A percentile compares a stretch with the other conserved stretches of the same genome.
phyloP scores from a whole-genome alignment of 1,140 invertebrate species.

The Nylanderia fulva region DNA sequence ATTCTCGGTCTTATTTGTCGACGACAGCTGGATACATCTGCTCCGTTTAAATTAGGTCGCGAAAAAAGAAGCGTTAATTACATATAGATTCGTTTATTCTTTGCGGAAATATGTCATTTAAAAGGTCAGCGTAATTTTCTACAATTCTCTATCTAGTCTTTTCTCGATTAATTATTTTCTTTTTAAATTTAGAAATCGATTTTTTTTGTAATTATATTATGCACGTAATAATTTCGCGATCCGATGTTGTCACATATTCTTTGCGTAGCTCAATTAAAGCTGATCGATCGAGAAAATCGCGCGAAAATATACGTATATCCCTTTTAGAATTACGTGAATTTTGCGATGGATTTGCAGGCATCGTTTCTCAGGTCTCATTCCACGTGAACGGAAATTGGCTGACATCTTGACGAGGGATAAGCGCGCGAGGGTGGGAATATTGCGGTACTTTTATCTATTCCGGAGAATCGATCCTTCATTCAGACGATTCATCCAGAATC shows the following conservation, averaged over 20 bases:
- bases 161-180: neutral
- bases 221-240: neutral
- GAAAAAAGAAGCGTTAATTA: neutral
- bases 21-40: slow-evolving; percentile 20
- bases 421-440: slow-evolving; percentile 22
- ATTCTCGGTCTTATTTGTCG: slow-evolving; percentile 23
- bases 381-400: neutral
- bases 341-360: neutral
- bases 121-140: neutral
- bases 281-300: neutral
- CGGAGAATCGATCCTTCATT: slow-evolving; percentile 39
- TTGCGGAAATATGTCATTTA: neutral
- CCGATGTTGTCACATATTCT: neutral
- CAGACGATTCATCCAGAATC: slow-evolving; percentile 10
- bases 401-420: slow-evolving; percentile 29
- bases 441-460: slow-evolving; percentile 12
- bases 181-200: neutral
- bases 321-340: neutral
- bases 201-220: neutral
- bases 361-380: neutral
- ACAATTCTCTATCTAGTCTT: neutral
- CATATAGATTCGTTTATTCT: neutral
- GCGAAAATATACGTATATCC: neutral
- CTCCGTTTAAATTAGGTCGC: slow-evolving; percentile 16
- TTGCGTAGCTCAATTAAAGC: neutral